Base-by-base conservation (phyloP, 2,888 invertebrate species). In the Clistopyga incitator region DNA sequence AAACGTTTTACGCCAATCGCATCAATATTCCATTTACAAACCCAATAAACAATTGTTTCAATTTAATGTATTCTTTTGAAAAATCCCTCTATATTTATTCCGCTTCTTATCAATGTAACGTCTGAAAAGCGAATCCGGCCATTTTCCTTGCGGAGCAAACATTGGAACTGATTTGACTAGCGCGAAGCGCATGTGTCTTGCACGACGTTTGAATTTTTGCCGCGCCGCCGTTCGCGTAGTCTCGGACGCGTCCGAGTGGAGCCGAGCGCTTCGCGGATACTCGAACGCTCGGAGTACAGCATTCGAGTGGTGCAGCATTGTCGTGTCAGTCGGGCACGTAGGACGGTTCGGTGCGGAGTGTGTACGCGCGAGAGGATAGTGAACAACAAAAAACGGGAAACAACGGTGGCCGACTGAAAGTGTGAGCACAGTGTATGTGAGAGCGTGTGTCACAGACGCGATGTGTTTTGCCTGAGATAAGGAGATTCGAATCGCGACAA, bases 261-360 rank as follows among this genome's bases (percentile, higher is more conserved):
- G 20, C 42, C 54, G 54, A 71, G 54, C 3, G 38, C 38, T 52
- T 29, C 56, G 23, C 23, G 56, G 56, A 11, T 11, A 6, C 20
- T 20, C 56, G 56, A 15, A 13, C n/a, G n/a, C 25, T 54, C 20
- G 25, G 61, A 34, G 70, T 18, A 50, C 45, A 47, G 15, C 52
- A 6, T 56, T 13, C 45, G 79, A 76, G 64, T 77, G 78, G 67
- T 82, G 18, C 20, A 52, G 20, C 42, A 50, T 50, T 81, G 85
- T 88, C 85, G 85, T 72, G 86, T 79, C 79, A 74, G 82, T 82
- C 77, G 84, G 84, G 82, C 82, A 84, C 76, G 68, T 64, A 88
- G 71, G 67, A 74, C 64, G 82, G 80, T 54, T 56, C 74, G 82
- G 83, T 86, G 82, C 52, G 82, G 74, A 83, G 84, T 77, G 79